A percentile compares a stretch with the other conserved stretches of the same genome.
phyloP scores from a whole-genome alignment of 2,888 invertebrate species.

The Drosophila prostipennis region DNA sequence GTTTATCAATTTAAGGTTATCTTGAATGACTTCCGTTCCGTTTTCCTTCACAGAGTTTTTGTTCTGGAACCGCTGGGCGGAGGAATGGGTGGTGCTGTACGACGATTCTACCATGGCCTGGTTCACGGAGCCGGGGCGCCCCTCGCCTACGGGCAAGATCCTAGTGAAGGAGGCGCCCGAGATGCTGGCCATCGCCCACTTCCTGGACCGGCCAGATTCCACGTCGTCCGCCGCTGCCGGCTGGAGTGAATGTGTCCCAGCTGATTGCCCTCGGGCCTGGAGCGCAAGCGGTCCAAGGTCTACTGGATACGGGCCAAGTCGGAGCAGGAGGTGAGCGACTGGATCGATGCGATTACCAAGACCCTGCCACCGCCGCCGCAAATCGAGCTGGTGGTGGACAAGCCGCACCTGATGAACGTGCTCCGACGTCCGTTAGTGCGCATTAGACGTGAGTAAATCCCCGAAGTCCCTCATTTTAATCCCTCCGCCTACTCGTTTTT shows the following conservation, averaged over 20 bases:
- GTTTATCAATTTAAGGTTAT: too few relatives aligned
- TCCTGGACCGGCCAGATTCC: constrained; percentile 93
- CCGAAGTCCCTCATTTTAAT: neutral
- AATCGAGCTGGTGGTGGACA: constrained; percentile 89
- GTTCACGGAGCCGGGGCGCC: constrained; percentile 87
- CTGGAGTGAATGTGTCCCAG: constrained; percentile 89
- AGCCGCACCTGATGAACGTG: constrained; percentile 88
- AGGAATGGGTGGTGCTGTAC: constrained; percentile 93
- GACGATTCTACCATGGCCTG: constrained; percentile 95
- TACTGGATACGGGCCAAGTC: constrained; percentile 93
- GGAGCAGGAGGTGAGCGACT: constrained; percentile 91
- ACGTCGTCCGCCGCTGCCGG: constrained; percentile 89
- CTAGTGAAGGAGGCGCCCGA: constrained; percentile 92
- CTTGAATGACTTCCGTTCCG: too few relatives aligned
- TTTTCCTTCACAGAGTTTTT: constrained; percentile 87
- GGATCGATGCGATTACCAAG: constrained; percentile 92
- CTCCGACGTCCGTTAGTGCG: constrained; percentile 87
- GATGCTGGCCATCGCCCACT: constrained; percentile 91
- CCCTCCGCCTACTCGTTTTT: neutral
- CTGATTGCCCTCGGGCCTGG: constrained; percentile 91
- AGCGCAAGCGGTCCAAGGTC: constrained; percentile 88
- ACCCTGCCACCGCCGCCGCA: constrained; percentile 91
- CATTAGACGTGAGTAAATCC: constrained; percentile 87
- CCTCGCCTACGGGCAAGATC: constrained; percentile 84
- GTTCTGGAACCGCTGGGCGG: constrained; percentile 91